These are phyloP conservation scores for Centropyge bicolor DNA, from an alignment of 2,797 vertebrate genomes.

Conservation along the genomic window DNA sequence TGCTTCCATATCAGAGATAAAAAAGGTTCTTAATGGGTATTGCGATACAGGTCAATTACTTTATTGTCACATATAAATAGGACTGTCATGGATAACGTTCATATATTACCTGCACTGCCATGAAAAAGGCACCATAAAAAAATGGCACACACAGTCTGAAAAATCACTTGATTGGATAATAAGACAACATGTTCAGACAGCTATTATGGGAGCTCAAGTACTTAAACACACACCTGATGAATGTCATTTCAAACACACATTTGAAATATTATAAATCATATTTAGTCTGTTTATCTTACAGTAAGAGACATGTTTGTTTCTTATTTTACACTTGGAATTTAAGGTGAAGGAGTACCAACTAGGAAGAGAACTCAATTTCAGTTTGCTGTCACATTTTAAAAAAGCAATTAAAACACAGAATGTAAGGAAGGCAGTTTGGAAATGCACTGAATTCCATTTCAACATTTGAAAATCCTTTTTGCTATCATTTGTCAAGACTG, in stretches of 20 bases:
- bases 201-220: background rate
- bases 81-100: constrained; percentile 52
- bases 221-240: background rate
- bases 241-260: background rate
- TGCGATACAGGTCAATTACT: constrained; percentile 40
- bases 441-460: constrained; percentile 34
- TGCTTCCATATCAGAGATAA: constrained; percentile 61
- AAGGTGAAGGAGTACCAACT: background rate
- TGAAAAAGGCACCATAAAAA: constrained; percentile 42
- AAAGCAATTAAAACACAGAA: background rate
- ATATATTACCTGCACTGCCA: constrained; percentile 23
- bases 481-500: constrained; percentile 52
- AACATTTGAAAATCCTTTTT: constrained; percentile 48
- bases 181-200: constrained; percentile 12
- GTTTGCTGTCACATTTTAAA: background rate
- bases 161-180: constrained; percentile 24
- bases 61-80: constrained; percentile 54
- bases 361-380: background rate
- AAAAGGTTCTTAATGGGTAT: constrained; percentile 58
- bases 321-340: background rate
- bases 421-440: constrained; percentile 6
- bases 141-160: constrained; percentile 2
- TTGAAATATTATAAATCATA: background rate
- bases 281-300: background rate
- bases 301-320: background rate